Evolutionary conservation across 2,113 vertebrate species (phyloP).

Genomic region (Mobula hypostoma): DNA sequence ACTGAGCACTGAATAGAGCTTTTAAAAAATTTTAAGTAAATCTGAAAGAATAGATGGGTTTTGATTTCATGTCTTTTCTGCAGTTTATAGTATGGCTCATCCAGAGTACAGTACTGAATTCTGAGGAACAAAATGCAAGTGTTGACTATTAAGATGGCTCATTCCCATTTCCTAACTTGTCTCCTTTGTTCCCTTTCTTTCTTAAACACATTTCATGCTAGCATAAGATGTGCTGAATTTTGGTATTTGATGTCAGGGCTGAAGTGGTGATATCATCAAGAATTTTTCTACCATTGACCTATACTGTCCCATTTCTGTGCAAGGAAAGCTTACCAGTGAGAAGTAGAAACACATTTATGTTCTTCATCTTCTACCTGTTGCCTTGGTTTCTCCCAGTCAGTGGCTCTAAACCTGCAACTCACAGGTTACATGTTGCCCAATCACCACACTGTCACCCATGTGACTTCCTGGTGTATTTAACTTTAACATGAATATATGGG

Average conservation of each 20-base stretch:
- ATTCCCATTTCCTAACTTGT: not conserved
- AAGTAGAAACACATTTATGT: not conserved
- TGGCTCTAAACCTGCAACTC: too few relatives aligned
- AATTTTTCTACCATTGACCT: not conserved
- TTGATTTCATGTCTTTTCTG: not conserved
- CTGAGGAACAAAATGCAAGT: not conserved
- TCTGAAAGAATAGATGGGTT: not conserved
- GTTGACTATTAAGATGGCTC: not conserved
- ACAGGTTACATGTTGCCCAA: too few relatives aligned
- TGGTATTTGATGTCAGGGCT: not conserved
- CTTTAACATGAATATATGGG: too few relatives aligned
- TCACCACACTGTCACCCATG: too few relatives aligned
- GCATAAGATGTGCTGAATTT: not conserved
- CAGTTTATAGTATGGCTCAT: not conserved
- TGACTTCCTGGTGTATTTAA: too few relatives aligned
- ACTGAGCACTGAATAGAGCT: not conserved
- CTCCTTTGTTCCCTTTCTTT: not conserved
- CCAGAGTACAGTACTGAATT: not conserved
- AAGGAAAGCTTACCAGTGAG: not conserved
- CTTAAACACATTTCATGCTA: not conserved
- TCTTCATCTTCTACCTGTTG: not conserved
- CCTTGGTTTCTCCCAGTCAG: not conserved
- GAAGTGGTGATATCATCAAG: not conserved
- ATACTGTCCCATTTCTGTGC: too few relatives aligned
- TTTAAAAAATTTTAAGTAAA: not conserved